Evolutionary conservation across 1,140 invertebrate species (phyloP).

Genomic region (Nomia melanderi): DNA sequence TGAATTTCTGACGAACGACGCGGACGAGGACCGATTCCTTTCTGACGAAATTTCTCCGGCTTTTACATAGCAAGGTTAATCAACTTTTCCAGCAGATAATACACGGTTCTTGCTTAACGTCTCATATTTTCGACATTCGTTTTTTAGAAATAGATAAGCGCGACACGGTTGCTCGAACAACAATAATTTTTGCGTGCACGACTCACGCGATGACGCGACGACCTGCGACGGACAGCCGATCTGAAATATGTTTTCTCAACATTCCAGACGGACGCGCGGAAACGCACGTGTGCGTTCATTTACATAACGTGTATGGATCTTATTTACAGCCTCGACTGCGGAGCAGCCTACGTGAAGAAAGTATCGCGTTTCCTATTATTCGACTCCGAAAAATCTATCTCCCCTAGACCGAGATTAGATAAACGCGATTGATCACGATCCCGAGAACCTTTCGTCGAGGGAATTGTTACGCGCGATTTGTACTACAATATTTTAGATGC

Average conservation of each 20-base stretch:
- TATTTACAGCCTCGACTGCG: constrained; percentile 21
- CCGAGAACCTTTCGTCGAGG: background rate
- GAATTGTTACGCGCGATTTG: too few species aligned
- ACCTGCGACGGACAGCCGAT: too few species aligned
- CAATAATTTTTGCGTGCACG: background rate
- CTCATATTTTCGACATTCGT: constrained; percentile 12
- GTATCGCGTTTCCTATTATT: constrained; percentile 37
- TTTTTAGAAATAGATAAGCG: constrained; percentile 24
- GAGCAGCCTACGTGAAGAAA: constrained; percentile 21
- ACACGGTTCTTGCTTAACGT: constrained; percentile 9
- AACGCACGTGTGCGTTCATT: constrained; percentile 39
- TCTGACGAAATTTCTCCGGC: constrained; percentile 28
- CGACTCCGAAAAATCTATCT: background rate
- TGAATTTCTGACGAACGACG: background rate
- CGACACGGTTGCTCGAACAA: background rate
- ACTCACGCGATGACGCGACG: too few species aligned
- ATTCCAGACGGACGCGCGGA: background rate
- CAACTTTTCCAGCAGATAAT: constrained; percentile 23
- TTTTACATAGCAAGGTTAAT: constrained; percentile 10
- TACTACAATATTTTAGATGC: too few species aligned
- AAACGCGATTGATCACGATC: background rate
- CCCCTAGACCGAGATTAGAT: background rate
- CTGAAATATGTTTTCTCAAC: too few species aligned
- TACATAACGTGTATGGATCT: constrained; percentile 43
- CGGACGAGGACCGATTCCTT: background rate